Percentiles rank a stretch among this genome's conserved stretches.
Conservation (phyloP, 1,140 invertebrate species). For the Pteromalus puparum region DNA sequence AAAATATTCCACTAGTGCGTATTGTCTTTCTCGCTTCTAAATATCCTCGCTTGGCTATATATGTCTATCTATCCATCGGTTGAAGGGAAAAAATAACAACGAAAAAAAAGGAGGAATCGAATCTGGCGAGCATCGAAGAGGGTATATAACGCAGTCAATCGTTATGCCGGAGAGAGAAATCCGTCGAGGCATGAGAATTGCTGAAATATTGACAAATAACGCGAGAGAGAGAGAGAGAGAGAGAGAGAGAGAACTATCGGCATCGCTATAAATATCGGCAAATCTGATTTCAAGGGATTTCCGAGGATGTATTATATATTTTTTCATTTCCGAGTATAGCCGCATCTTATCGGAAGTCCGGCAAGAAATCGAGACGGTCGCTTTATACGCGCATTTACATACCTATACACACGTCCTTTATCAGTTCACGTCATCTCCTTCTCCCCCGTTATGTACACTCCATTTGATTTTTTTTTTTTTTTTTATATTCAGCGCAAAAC, state of each 20-base stretch:
- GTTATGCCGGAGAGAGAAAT: no score
- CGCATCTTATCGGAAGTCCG: background rate
- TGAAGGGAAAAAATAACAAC: no score
- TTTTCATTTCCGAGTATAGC: background rate
- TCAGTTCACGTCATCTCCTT: background rate
- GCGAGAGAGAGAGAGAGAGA: background rate
- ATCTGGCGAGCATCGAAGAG: background rate
- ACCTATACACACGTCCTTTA: background rate
- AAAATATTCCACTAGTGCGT: no score
- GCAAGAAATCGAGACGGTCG: background rate
- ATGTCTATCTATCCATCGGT: no score
- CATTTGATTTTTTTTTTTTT: no score
- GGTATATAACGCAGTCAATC: background rate
- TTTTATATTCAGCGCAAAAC: background rate
- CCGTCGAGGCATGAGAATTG: constrained; percentile 5
- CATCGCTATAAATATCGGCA: background rate
- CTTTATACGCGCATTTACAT: background rate
- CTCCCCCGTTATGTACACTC: background rate
- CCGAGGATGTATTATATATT: background rate
- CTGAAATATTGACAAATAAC: constrained; percentile 41
- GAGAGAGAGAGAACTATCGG: background rate
- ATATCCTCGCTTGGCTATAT: no score
- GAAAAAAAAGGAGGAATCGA: no score
- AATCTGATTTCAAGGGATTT: constrained; percentile 3
- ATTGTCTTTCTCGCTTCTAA: no score